Base-by-base conservation (phyloP, 2,113 vertebrate species). In the Strigops habroptila region DNA sequence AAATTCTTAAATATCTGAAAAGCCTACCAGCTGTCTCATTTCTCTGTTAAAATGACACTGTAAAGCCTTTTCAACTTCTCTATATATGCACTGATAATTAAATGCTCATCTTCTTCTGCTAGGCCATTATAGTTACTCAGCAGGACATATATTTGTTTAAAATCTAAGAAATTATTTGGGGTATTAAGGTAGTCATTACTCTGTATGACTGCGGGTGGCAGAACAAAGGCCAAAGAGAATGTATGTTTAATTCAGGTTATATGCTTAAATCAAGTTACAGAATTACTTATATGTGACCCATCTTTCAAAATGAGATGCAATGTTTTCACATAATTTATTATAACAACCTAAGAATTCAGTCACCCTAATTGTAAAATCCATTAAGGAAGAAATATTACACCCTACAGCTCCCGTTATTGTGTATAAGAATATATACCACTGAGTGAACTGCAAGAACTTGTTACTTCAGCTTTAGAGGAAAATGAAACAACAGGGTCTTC, bases 331-430 rank as follows among this genome's bases (percentile, higher is more conserved):
- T 22, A 27, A 88, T 75, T 93, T 97, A 81, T 96, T 95, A 51
- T 75, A 94, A 80, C 63, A 91, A 69, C 17, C 27, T 19, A 94
- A 90, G 73, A 95, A 82, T 64, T 87, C 88, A 94, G 49, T 96
- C 86, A 86, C 57, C 8, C 86, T 81, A 71, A 82, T 6, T 88
- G 39, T 64, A 95, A 97, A 88, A 86, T 87, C 86, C n/a, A 84
- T 95, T 94, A 92, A 77, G 15, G 41, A 83, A 80, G 68, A 82
- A 93, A 82, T 46, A 91, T 9, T 53, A 93, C 44, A 93, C 51
- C 68, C 92, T 88, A 69, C 35, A 93, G 84, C 7, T 88, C 39
- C 59, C n/a, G 15, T 81, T 43, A 60, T 4, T 88, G 21, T 52
- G 46, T 71, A 4, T 22, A 83, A 94, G 73, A 93, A 88, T 18